Base-by-base conservation (phyloP, 2,888 invertebrate genomes). In the Amphiduros pacificus region DNA sequence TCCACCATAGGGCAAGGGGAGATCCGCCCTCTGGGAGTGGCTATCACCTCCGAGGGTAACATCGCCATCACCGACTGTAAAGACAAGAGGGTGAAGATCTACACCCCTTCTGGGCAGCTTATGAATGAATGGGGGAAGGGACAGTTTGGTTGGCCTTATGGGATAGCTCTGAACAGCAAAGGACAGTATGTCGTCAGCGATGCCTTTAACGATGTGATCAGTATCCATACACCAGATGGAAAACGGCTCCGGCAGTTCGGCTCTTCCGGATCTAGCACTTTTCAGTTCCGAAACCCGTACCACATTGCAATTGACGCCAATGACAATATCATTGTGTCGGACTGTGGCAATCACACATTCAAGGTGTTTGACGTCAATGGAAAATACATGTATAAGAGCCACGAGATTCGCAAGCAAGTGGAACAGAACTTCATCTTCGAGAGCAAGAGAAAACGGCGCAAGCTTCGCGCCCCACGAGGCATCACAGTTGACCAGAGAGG, bases 401-500 rank as follows among this genome's bases (percentile, higher is more conserved):
- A 20, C 5, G 22, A 41, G n/a, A 36, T 9, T 22, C 22, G 31
- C 22, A 24, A 20, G 24, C 14, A 11, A 14, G 5, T 36, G 1
- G 20, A 27, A 14, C 1, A 9, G n/a, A 22, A 41, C 48, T 4
- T 60, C 1, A 44, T 36, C 36, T 27, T 55, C 14, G 63, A 61
- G 4, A 11, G 26, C 4, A 56, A 48, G n/a, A 14, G 22, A 11
- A 49, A 50, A 26, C 49, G 36, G 24, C 17, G 50, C 24, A 49
- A 41, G 83, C 94, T 99, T 84, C 97, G 97, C 84, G 95, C 95
- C 85, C 99, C 99, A 64, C 91, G 98, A 81, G 99, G 99, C 71
- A 93, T 99, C 64, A 94, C 96, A 17, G 94, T 98, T 63, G 98
- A 99, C 82, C 94, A 95, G 77, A 94, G 96, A 84, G 98, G 98